Evolutionary conservation across 2,888 invertebrate genomes (phyloP), one percentile per base, ranked within the genome.

Genomic region (Meteorus cinctellus): DNA sequence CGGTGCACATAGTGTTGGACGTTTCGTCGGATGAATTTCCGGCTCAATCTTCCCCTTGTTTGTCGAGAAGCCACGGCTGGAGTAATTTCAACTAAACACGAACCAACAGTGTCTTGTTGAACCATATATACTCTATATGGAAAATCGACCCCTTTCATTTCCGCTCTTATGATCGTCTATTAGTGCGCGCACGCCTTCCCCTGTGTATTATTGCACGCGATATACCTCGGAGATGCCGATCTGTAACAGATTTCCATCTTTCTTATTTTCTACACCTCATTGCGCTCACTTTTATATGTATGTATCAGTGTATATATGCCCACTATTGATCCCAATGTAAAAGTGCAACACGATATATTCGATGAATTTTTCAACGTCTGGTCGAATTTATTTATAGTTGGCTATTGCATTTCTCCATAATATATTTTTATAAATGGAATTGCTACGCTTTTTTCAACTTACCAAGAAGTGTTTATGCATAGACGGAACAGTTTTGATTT

Each of bases 11-110:
- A 1, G 79, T 82, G 80, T 48, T 48, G n/a, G 48, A 48, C 81
- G 81, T 82, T 84, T 81, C 82, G 79, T 82, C 81, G 80, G 75
- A 68, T 77, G 78, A 80, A 76, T 85, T 86, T 86, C 86, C 85
- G 83, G 83, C 81, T 82, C 80, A 84, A 85, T 83, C 82, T 75
- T 79, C 73, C 63, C 70, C 60, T 27, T 60, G 27, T 16, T 60
- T 60, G 77, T 74, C 41, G 75, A 77, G 79, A 82, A 83, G 82
- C 85, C 83, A 69, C 67, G 72, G 71, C 76, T 74, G 75, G 76
- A 75, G 84, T 82, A 85, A 83, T 84, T 83, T 81, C 77, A 82
- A 78, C 81, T 84, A 85, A 86, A 86, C 82, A 84, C 79, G 80
- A 80, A 77, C 75, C 63, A 66, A 72, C 48, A 48, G 16, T 48